Evolutionary conservation across 2,113 vertebrate genomes (phyloP).

Genomic region (Patagioenas fasciata): DNA sequence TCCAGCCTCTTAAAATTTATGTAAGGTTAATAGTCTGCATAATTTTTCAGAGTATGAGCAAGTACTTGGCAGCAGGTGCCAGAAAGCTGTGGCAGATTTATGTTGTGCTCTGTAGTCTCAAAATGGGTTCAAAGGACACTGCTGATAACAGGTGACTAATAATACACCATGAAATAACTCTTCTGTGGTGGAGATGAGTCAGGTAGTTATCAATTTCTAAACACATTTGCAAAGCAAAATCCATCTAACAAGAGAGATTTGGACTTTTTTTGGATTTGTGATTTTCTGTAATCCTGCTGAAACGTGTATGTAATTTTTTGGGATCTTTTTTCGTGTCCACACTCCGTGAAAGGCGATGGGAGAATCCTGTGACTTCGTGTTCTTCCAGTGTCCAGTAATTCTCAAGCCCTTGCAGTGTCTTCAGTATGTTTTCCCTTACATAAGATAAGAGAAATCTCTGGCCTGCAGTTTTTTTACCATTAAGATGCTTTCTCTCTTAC

Average conservation of each 20-base stretch:
- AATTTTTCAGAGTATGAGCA: constrained; percentile 28
- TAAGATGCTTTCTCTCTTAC: background rate
- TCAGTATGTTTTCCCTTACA: background rate
- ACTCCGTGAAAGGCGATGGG: background rate
- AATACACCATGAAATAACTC: constrained; percentile 5
- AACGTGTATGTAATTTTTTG: background rate
- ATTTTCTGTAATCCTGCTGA: background rate
- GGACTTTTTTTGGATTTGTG: background rate
- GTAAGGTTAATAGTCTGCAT: constrained; percentile 35
- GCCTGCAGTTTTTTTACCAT: background rate
- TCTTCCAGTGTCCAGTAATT: background rate
- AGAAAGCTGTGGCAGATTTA: constrained; percentile 44
- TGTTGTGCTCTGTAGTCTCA: constrained; percentile 3
- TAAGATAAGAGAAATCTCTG: background rate
- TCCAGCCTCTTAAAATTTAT: constrained; percentile 16
- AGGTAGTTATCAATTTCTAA: constrained; percentile 28
- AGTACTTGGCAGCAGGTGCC: constrained; percentile 10
- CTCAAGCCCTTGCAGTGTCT: background rate
- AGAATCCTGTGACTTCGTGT: background rate
- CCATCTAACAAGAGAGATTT: background rate
- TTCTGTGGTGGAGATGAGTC: constrained; percentile 13
- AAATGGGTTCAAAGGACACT: background rate
- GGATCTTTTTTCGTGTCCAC: background rate
- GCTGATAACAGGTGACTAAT: constrained; percentile 19
- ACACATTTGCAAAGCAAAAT: constrained; percentile 18